Percentiles rank a stretch among this genome's conserved stretches.
Conservation (phyloP, 1,140 invertebrate genomes). For the Chymomyza costata region DNA sequence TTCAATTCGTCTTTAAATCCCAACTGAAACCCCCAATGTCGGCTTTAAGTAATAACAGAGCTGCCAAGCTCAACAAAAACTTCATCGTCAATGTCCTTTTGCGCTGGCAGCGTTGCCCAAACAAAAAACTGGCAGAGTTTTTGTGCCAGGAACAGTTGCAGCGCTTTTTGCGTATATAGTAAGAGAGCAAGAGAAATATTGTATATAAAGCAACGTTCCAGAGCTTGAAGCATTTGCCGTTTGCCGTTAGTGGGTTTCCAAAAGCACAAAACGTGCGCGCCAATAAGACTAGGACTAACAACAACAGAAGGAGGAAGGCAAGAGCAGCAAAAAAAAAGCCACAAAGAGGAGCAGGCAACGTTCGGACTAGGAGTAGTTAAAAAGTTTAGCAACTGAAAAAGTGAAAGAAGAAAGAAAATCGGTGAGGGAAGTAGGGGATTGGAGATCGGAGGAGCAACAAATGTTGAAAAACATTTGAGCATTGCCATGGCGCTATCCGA, state of each 20-base stretch:
- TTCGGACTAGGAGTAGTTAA: constrained; percentile 14
- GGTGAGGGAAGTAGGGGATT: too few relatives aligned
- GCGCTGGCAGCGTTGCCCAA: constrained; percentile 5
- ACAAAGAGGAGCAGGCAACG: constrained; percentile 5
- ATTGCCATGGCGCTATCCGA: too few relatives aligned
- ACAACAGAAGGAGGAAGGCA: constrained; percentile 7
- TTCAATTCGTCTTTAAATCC: too few relatives aligned
- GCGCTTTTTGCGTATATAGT: too few relatives aligned
- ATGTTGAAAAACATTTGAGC: constrained; percentile 1
- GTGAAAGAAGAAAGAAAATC: too few relatives aligned
- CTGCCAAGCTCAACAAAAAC: too few relatives aligned
- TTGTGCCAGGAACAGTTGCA: constrained; percentile 8
- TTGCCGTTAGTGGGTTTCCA: constrained; percentile 57
- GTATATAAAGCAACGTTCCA: constrained; percentile 2
- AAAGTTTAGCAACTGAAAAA: constrained; percentile 17
- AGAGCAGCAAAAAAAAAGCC: too few relatives aligned
- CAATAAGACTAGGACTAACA: constrained; percentile 24
- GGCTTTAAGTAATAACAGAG: too few relatives aligned
- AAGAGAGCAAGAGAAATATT: too few relatives aligned
- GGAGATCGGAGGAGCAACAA: background rate
- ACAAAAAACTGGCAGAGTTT: constrained; percentile 27
- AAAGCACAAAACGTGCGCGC: constrained; percentile 36
- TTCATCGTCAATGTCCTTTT: too few relatives aligned
- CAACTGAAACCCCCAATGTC: too few relatives aligned
- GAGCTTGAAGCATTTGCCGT: constrained; percentile 26